Percentiles rank a stretch among this genome's conserved stretches.
These are phyloP conservation scores for Oligia fasciuncula DNA, from an alignment of 2,888 invertebrate species.

Conservation along the genomic window DNA sequence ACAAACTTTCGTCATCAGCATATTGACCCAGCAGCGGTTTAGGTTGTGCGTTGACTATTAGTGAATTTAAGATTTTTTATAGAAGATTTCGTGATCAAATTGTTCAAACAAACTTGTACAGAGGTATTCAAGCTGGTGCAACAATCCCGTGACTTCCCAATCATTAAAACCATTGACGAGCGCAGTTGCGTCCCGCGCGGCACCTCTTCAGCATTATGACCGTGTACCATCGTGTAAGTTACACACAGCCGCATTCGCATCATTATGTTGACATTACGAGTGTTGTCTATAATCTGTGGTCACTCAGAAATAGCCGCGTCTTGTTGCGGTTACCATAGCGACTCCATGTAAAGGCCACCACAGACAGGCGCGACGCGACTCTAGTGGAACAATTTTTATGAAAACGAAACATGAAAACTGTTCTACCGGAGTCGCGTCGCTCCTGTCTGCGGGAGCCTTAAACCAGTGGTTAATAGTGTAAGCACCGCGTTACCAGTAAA, in stretches of 20 bases:
- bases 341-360: neutral
- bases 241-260: neutral
- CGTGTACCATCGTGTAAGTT: neutral
- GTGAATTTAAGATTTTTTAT: no score
- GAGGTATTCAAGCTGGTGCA: no score
- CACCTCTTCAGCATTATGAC: neutral
- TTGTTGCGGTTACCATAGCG: neutral
- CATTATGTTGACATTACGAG: slow-evolving; percentile 1
- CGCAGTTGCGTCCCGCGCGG: no score
- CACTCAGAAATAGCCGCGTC: neutral
- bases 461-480: slow-evolving; percentile 19
- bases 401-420: neutral
- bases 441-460: neutral
- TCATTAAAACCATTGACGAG: no score
- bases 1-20: neutral
- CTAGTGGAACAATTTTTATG: neutral
- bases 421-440: neutral
- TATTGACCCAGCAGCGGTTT: no score
- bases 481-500: slow-evolving; percentile 25
- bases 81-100: neutral
- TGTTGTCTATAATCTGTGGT: slow-evolving; percentile 19
- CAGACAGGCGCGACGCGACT: neutral
- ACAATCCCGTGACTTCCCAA: no score
- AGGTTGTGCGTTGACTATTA: no score
- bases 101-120: neutral